Evolutionary conservation across 2,797 vertebrate genomes (phyloP), one percentile per base, ranked within the genome.

Genomic region (Galagoides demidoff): DNA sequence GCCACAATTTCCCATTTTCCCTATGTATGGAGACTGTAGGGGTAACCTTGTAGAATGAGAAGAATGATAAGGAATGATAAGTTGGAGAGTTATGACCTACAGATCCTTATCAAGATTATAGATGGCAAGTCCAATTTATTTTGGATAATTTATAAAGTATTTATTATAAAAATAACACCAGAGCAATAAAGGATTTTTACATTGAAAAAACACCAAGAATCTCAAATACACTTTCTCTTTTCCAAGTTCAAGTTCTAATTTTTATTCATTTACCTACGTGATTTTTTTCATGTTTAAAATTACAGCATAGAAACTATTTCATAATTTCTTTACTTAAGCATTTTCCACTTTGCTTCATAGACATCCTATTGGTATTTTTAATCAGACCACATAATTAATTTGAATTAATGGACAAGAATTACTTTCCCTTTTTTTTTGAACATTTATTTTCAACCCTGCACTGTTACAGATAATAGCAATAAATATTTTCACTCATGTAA

Each of bases 391-490:
- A 49, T 37, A 34, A 90, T 85, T 78, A 83, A 73, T 76, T 84
- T 84, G 71, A 77, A 57, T 37, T 87, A 66, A 79, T 94, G 31
- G 25, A 85, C 23, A 22, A 93, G 25, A 92, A 82, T 89, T 82
- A 85, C 13, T 23, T 73, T 23, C 45, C 78, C n/a, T n/a, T 83
- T 89, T 63, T 57, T 89, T 57, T 25, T 86, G 34, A 95, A 59
- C 37, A 92, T 83, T 96, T 59, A 52, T 93, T 95, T 84, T 85
- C 49, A 85, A 84, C 27, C 74, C 79, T 90, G 16, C 5, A 70
- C 22, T 59, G 34, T 45, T 70, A 83, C 85, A 70, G 92, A 66
- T 89, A 85, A 73, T 5, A 78, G 27, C 79, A 92, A 52, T 52
- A 93, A 93, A 83, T 95, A 89, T 89, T 76, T 77, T 85, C 25